These are phyloP conservation scores for Oxycera nigricornis DNA, from an alignment of 2,888 invertebrate species.

Conservation along the genomic window DNA sequence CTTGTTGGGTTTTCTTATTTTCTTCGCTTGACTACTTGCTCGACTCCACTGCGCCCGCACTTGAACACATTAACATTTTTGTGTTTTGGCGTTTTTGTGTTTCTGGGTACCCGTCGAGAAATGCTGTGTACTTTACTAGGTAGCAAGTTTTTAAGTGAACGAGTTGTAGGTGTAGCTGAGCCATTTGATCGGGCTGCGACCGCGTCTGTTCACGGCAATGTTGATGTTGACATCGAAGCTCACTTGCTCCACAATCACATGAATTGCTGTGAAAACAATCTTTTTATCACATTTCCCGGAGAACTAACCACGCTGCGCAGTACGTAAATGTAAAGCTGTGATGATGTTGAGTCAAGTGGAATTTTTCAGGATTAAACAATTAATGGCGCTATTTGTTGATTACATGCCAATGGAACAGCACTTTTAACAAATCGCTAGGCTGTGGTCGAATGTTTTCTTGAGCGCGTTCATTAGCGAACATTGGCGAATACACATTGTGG, in stretches of 20 bases:
- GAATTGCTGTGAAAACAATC: constrained; percentile 24
- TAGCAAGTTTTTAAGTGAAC: constrained; percentile 16
- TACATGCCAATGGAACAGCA: no score
- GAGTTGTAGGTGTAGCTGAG: constrained; percentile 36
- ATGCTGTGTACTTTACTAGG: constrained; percentile 27
- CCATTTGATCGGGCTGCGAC: neutral
- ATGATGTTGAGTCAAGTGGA: no score
- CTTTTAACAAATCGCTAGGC: no score
- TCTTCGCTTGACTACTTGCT: neutral
- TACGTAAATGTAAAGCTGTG: no score
- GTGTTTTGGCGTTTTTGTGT: no score
- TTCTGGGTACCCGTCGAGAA: constrained; percentile 23
- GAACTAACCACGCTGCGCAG: no score
- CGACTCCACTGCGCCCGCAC: neutral
- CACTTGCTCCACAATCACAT: constrained; percentile 1
- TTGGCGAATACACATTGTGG: no score
- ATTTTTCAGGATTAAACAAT: no score
- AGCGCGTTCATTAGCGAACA: no score
- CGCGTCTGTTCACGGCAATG: neutral
- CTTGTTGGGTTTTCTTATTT: constrained; percentile 31
- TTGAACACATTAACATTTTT: constrained; percentile 31
- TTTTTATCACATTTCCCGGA: constrained; percentile 25
- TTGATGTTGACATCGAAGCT: constrained; percentile 4
- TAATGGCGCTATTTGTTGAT: no score
- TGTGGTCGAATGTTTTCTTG: no score